phyloP scores from a whole-genome alignment of 2,113 vertebrate genomes.

The Gadus chalcogrammus region DNA sequence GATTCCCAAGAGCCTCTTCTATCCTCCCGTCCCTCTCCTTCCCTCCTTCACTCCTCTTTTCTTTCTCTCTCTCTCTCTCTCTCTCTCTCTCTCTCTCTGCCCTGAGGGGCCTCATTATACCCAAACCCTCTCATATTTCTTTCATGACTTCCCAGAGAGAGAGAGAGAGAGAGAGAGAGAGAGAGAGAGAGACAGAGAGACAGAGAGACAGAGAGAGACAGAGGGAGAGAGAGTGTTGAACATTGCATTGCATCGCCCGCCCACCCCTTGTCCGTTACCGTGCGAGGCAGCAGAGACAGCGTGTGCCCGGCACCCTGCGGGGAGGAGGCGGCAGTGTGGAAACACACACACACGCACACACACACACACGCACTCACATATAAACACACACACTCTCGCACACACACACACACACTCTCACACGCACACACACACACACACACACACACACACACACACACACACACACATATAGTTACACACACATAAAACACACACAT shows the following conservation, averaged over 20 bases:
- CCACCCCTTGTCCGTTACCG: constrained; percentile 29
- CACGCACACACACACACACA: constrained; percentile 1
- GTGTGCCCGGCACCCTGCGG: too few species aligned
- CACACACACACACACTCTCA: not conserved
- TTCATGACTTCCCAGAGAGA: constrained; percentile 46
- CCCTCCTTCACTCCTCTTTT: constrained; percentile 4
- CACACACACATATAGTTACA: constrained; percentile 5
- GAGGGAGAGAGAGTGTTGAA: constrained; percentile 61
- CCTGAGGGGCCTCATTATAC: constrained; percentile 51
- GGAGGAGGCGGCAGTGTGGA: too few species aligned
- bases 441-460: constrained; percentile 10
- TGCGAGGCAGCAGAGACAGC: not conserved
- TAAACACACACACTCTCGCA: not conserved
- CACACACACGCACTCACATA: too few species aligned
- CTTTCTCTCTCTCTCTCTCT: not conserved
- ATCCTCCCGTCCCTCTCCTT: not conserved
- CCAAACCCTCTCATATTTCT: constrained; percentile 63
- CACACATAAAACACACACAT: not conserved
- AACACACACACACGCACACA: too few species aligned
- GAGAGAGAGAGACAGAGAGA: too few species aligned
- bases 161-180: too few species aligned
- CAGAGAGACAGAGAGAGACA: too few species aligned
- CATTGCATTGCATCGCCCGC: constrained; percentile 58
- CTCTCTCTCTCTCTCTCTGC: constrained; percentile 7
- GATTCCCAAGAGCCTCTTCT: not conserved